Base-by-base conservation (phyloP, 2,888 invertebrate genomes). In the Idaea dimidiata region DNA sequence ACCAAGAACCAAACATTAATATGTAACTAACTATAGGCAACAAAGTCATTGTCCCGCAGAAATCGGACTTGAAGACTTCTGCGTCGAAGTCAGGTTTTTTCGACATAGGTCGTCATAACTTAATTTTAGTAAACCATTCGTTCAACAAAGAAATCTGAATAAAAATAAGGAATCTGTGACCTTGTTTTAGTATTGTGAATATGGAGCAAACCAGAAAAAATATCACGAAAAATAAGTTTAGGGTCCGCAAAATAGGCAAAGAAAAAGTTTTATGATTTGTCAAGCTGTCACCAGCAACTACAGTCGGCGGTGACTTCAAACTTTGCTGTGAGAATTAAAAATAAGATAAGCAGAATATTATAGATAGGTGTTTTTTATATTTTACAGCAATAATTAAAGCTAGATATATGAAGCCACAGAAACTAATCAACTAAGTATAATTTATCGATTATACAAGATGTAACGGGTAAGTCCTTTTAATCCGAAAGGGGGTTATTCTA, bases 241-340 rank as follows among this genome's bases (percentile, higher is more conserved):
- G 43, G 43, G 43, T 43, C 14, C 43, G 55, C 10, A 43, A 43
- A 33, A 43, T 43, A 43, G 10, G 8, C 10, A 43, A 43, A 43
- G 43, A 43, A 43, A 43, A 43, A 43, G 43, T 43, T 43, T 43
- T 43, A 43, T 43, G 43, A 43, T 43, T 43, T 43, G 43, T 43
- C 43, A 43, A 43, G 43, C 43, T 43, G 43, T 43, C 43, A 43
- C 43, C 43, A 43, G 43, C 43, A 43, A 43, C 43, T 43, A 43
- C 43, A 43, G 43, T 43, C 43, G 43, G 10, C 43, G 14, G 14
- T 10, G 43, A 43, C 14, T 43, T 43, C 43, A 14, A 43, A 43
- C 43, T 43, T 43, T 43, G 14, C 43, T 43, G 7, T 43, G 43
- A 10, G 43, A 43, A 43, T 43, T 24, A 43, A 43, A 43, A 43